Evolutionary conservation across 2,797 vertebrate species (phyloP).

Genomic region (Neoniphon sammara): DNA sequence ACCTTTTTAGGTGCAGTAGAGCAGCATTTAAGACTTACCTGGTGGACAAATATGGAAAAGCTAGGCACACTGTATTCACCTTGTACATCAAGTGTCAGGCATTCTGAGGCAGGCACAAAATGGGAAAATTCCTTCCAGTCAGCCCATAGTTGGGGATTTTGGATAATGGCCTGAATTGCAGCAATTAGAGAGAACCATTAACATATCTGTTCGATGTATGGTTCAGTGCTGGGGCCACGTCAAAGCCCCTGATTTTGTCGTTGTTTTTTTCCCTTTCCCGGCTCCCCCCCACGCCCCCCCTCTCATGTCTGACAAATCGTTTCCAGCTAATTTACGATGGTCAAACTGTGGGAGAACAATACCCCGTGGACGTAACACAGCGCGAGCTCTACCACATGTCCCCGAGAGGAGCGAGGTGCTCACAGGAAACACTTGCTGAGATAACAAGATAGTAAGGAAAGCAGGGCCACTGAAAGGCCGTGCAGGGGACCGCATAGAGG

Average conservation of each 20-base stretch:
- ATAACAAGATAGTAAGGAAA: slow-evolving; percentile 84
- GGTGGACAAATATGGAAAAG: slow-evolving; percentile 50
- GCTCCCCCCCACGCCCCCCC: neutral
- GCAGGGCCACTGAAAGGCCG: slow-evolving; percentile 73
- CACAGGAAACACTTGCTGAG: slow-evolving; percentile 84
- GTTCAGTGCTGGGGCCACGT: slow-evolving; percentile 67
- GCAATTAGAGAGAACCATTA: slow-evolving; percentile 65
- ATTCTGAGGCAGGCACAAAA: slow-evolving; percentile 47
- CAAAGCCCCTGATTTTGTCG: slow-evolving; percentile 63
- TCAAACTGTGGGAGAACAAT: slow-evolving; percentile 79
- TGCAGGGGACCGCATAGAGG: slow-evolving; percentile 31
- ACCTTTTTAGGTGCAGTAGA: neutral
- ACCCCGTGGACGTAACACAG: slow-evolving; percentile 67
- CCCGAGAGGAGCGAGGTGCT: slow-evolving; percentile 75
- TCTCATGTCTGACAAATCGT: slow-evolving; percentile 79
- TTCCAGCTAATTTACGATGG: slow-evolving; percentile 81
- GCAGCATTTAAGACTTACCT: slow-evolving; percentile 34
- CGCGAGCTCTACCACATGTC: slow-evolving; percentile 72
- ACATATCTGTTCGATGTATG: slow-evolving; percentile 67
- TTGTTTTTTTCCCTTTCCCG: slow-evolving; percentile 63
- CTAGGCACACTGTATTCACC: slow-evolving; percentile 25
- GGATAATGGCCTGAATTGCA: slow-evolving; percentile 65
- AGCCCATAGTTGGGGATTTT: slow-evolving; percentile 33
- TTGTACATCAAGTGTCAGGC: slow-evolving; percentile 23
- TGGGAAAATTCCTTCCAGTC: slow-evolving; percentile 53